Evolutionary conservation across 1,140 invertebrate genomes (phyloP).

Genomic region (Tribolium madens): DNA sequence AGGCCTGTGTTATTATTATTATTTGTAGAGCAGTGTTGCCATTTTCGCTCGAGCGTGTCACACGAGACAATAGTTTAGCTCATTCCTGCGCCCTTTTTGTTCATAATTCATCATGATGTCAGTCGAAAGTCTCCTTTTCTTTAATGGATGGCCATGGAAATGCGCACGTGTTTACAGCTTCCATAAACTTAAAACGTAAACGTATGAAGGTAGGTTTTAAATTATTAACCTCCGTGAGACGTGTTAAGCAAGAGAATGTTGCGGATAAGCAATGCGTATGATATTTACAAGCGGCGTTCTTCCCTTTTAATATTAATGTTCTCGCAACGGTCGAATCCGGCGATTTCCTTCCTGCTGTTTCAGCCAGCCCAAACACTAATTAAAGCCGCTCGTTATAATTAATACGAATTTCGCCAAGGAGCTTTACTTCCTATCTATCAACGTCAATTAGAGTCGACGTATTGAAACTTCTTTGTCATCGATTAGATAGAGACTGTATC

Average conservation of each 20-base stretch:
- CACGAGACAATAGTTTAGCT: no score
- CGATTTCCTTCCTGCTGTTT: slow-evolving; percentile 24
- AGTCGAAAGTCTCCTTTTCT: not conserved
- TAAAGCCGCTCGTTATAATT: slow-evolving; percentile 26
- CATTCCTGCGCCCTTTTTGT: no score
- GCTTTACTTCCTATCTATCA: slow-evolving; percentile 38
- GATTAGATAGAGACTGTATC: slow-evolving; percentile 34
- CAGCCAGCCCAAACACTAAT: not conserved
- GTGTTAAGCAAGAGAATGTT: slow-evolving; percentile 34
- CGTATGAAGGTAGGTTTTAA: slow-evolving; percentile 12
- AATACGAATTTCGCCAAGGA: slow-evolving; percentile 26
- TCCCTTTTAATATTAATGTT: slow-evolving; percentile 37
- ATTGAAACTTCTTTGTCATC: slow-evolving; percentile 39
- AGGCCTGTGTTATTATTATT: no score
- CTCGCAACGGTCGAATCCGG: not conserved
- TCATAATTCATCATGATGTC: slow-evolving; percentile 1
- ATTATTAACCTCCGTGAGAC: slow-evolving; percentile 21
- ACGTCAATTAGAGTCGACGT: slow-evolving; percentile 28
- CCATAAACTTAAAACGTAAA: slow-evolving; percentile 37
- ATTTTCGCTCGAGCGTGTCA: no score
- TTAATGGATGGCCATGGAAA: slow-evolving; percentile 30
- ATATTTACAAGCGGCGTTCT: slow-evolving; percentile 17
- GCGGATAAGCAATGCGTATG: slow-evolving; percentile 27
- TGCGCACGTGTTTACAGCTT: slow-evolving; percentile 23
- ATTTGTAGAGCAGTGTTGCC: no score